Evolutionary conservation across 2,113 vertebrate genomes (phyloP).

Genomic region (Gavialis gangeticus): DNA sequence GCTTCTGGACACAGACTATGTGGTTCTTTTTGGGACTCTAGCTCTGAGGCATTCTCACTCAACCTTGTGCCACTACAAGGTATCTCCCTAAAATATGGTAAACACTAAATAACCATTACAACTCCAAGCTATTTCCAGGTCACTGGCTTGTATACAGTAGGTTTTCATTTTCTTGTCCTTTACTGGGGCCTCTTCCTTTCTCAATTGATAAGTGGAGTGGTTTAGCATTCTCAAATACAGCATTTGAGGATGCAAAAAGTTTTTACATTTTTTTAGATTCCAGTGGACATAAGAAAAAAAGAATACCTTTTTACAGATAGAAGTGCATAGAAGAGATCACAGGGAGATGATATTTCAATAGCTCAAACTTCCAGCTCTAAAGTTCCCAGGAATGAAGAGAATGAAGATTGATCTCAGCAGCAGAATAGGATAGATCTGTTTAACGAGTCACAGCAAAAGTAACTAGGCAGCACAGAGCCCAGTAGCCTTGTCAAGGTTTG

Average conservation of each 20-base stretch:
- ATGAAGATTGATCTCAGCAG: conserved; percentile 13
- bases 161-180: neutral
- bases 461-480: neutral
- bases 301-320: neutral
- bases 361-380: neutral
- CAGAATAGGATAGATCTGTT: neutral
- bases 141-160: neutral
- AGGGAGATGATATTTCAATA: conserved; percentile 26
- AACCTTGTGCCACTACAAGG: neutral
- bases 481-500: neutral
- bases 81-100: neutral
- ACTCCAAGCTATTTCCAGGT: neutral
- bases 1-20: neutral
- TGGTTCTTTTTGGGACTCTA: neutral
- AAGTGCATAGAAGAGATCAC: neutral
- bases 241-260: neutral
- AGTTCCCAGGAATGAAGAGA: conserved; percentile 25
- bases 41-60: neutral
- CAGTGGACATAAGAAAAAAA: neutral
- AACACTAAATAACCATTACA: neutral
- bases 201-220: neutral
- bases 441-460: conserved; percentile 19
- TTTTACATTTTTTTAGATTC: conserved; percentile 3
- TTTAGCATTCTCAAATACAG: neutral
- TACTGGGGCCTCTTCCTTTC: neutral